Evolutionary conservation across 2,797 vertebrate species (phyloP), one percentile per base, ranked within the genome.

Genomic region (Sebastes baramenuke): DNA sequence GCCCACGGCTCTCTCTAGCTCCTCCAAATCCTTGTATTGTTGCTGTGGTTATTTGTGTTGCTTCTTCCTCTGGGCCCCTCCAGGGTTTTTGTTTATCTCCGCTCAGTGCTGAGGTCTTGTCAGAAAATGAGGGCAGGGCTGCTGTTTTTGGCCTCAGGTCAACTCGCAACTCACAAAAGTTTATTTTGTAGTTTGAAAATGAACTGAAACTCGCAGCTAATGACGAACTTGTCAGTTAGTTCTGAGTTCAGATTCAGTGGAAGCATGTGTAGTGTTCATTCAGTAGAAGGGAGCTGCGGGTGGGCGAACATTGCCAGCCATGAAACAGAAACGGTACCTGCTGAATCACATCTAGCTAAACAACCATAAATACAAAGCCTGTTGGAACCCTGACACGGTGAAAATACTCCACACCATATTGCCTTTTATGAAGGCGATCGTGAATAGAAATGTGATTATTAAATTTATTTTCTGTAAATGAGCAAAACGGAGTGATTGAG

Each of bases 1-100:
- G 88, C 92, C 90, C 91, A 87, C 18, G 76, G 87, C 91, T 91
- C 86, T 77, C 77, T 86, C 79, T 42, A 82, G 93, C 92, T 90
- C 79, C 81, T 87, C 86, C 88, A 94, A 93, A 94, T 94, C 93
- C 92, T 85, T 85, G 90, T 91, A 91, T 93, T 95, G 91, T 93
- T 92, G 89, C 81, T 62, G 90, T 82, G 78, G 85, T 89, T 94
- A 92, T 92, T 94, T 93, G 89, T 85, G 90, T 86, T 87, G 84
- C 90, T 76, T 90, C 84, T 89, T 91, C 90, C 87, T 90, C 88
- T 80, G 77, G 65, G 80, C 55, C 68, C 87, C 91, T 92, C 80
- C 42, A 77, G 92, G 89, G 88, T 87, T 93, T 91, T 82, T 85
- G 88, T 90, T 92, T 94, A 93, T 93, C 90, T 92, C 75, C 0